Percentiles rank a stretch among this genome's conserved stretches.
Conservation (phyloP, 2,888 invertebrate genomes). For the Calephelis perditalis region DNA sequence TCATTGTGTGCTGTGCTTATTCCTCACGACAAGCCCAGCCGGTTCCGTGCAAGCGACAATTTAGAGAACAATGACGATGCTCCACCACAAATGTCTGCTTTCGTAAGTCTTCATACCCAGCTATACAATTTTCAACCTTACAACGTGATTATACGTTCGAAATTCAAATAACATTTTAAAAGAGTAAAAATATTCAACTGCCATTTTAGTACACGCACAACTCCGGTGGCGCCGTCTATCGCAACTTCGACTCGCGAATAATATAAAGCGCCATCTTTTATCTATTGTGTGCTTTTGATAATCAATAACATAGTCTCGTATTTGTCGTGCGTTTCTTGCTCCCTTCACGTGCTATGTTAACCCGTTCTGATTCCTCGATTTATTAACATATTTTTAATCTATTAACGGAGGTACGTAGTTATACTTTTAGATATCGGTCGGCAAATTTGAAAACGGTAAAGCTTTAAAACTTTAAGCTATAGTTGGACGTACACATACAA, state of each 20-base stretch:
- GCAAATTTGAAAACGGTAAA: too few relatives aligned
- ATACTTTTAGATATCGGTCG: too few relatives aligned
- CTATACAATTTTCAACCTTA: conserved; percentile 39
- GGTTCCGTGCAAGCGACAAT: conserved; percentile 76
- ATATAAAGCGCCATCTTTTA: conserved; percentile 73
- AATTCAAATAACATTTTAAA: conserved; percentile 32
- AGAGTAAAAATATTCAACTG: conserved; percentile 73
- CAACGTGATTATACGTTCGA: conserved; percentile 32
- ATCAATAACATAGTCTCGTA: conserved; percentile 58
- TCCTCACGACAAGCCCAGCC: conserved; percentile 73
- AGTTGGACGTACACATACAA: too few relatives aligned
- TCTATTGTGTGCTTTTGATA: conserved; percentile 69
- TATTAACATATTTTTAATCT: neutral
- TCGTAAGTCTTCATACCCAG: conserved; percentile 51
- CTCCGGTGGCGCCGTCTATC: conserved; percentile 76
- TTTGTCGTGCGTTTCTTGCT: conserved; percentile 19
- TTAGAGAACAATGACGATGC: conserved; percentile 77
- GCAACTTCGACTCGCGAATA: conserved; percentile 61
- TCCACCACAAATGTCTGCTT: conserved; percentile 68
- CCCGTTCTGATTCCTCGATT: neutral
- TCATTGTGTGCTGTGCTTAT: conserved; percentile 65
- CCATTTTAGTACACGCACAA: conserved; percentile 73
- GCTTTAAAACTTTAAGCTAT: too few relatives aligned
- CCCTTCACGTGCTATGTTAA: neutral
- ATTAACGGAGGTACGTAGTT: too few relatives aligned